phyloP scores from a whole-genome alignment of 2,113 vertebrate species.

The Chrysemys picta region DNA sequence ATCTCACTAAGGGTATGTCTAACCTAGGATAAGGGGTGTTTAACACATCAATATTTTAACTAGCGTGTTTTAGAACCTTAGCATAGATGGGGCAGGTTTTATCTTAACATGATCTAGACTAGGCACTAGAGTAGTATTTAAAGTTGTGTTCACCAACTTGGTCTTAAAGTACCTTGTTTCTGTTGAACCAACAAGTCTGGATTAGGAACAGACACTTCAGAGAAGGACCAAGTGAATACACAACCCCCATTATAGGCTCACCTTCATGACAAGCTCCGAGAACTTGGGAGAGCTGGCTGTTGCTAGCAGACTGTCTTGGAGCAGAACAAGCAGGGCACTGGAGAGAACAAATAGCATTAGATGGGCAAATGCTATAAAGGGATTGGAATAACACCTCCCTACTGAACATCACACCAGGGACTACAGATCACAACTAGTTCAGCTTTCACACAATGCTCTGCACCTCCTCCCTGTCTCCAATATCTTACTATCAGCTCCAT shows the following conservation, averaged over 20 bases:
- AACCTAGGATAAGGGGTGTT: background rate
- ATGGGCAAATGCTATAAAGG: background rate
- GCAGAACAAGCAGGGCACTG: constrained; percentile 94
- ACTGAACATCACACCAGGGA: background rate
- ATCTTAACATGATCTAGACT: background rate
- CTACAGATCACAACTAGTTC: background rate
- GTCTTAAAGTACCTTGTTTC: background rate
- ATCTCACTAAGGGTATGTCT: background rate
- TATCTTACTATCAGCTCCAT: background rate
- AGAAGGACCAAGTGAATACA: background rate
- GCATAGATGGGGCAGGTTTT: background rate
- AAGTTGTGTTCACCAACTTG: background rate
- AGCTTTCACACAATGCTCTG: background rate
- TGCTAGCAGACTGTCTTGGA: constrained; percentile 94
- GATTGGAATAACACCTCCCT: background rate
- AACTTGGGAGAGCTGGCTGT: constrained; percentile 92
- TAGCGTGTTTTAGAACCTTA: background rate
- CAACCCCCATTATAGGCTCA: constrained; percentile 66
- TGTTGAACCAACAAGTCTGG: background rate
- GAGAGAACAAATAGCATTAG: constrained; percentile 31
- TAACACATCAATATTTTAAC: background rate
- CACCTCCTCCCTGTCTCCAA: background rate
- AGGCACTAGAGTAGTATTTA: background rate
- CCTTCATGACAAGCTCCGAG: constrained; percentile 98
- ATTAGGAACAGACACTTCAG: background rate